These are phyloP conservation scores for Drosophila aff. DNA, from an alignment of 1,140 invertebrate species.

Conservation along the genomic window DNA sequence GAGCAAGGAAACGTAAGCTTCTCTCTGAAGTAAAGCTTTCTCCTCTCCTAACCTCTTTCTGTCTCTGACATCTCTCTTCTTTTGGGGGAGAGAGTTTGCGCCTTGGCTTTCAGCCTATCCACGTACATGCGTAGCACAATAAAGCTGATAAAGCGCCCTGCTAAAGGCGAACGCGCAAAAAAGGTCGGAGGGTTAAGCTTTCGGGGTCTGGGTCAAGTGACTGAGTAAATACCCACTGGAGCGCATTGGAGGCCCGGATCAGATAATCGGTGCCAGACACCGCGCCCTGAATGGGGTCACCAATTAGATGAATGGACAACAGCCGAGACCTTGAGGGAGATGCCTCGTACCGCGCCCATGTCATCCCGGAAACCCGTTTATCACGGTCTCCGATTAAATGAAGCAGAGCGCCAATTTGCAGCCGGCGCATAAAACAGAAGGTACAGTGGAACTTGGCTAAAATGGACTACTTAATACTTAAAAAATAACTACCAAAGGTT, in stretches of 20 bases:
- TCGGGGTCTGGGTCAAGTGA: conserved; percentile 44
- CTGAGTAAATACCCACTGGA: conserved; percentile 17
- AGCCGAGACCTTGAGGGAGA: conserved; percentile 37
- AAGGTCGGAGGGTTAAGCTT: conserved; percentile 41
- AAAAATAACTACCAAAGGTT: background rate
- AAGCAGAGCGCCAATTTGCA: conserved; percentile 21
- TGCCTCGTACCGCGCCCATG: conserved; percentile 2
- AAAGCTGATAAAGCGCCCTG: conserved; percentile 61
- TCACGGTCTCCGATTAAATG: conserved; percentile 29
- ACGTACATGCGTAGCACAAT: conserved; percentile 61
- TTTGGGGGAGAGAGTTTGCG: conserved; percentile 11
- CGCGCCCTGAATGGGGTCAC: conserved; percentile 33
- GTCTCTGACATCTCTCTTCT: conserved; percentile 3
- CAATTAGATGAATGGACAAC: conserved; percentile 36
- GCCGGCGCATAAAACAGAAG: conserved; percentile 17
- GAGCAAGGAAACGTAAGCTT: conserved; percentile 5
- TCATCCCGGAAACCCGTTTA: conserved; percentile 47
- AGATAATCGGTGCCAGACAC: conserved; percentile 20
- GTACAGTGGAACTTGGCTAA: conserved; percentile 14
- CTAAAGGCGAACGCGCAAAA: conserved; percentile 39
- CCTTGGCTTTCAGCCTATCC: conserved; percentile 41
- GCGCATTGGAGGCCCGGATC: conserved; percentile 21
- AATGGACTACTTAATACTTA: rapidly evolving
- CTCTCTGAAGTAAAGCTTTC: conserved; percentile 20
- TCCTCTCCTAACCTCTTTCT: conserved; percentile 5